Conservation (phyloP, 2,797 vertebrate genomes). For the Phrynocephalus guinanensis region DNA sequence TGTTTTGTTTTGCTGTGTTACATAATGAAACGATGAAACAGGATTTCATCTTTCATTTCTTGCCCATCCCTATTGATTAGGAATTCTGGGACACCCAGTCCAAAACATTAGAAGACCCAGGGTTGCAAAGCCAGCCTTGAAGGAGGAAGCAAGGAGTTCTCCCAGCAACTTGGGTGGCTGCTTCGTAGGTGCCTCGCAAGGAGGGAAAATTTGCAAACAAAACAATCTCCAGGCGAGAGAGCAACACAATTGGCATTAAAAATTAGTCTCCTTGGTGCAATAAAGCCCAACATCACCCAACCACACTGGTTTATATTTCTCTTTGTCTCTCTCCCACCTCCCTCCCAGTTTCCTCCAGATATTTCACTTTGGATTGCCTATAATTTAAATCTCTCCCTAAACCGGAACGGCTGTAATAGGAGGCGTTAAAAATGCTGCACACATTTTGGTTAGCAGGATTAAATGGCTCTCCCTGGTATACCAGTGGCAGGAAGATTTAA, state of each 20-base stretch:
- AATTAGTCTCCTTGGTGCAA: neutral
- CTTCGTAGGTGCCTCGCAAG: no score
- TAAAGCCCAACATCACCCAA: neutral
- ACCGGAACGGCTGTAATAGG: neutral
- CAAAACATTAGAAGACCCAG: no score
- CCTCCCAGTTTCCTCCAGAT: neutral
- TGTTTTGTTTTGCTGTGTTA: no score
- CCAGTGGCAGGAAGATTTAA: constrained; percentile 50
- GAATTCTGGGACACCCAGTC: no score
- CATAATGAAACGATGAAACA: no score
- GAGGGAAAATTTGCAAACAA: neutral
- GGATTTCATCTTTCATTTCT: no score
- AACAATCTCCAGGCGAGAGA: neutral
- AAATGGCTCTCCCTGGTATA: constrained; percentile 53
- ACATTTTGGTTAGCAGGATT: constrained; percentile 34
- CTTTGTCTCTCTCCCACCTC: neutral
- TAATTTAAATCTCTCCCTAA: constrained; percentile 32
- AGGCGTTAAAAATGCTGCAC: constrained; percentile 5
- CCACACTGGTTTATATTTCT: neutral
- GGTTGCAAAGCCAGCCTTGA: no score
- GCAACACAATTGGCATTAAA: neutral
- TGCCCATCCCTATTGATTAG: no score
- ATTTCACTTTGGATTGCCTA: constrained; percentile 24
- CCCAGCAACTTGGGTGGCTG: no score
- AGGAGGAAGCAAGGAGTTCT: no score